Percentiles rank a stretch among this genome's conserved stretches.
phyloP scores from a whole-genome alignment of 2,888 invertebrate species.

The Chalcis sispes region DNA sequence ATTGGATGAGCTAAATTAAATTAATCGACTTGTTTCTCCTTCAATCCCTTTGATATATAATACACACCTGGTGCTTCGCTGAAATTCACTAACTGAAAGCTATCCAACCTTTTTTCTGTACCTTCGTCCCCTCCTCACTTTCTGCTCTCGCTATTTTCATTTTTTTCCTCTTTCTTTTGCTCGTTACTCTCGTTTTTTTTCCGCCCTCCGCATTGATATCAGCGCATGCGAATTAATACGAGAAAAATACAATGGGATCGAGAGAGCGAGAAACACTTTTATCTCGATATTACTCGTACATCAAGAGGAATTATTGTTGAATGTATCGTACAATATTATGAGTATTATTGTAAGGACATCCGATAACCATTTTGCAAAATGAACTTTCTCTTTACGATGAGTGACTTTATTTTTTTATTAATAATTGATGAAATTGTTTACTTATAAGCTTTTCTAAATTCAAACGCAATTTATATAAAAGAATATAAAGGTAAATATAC shows the following conservation, averaged over 20 bases:
- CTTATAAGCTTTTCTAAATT: too few relatives aligned
- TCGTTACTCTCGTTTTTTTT: not conserved
- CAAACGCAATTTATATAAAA: too few relatives aligned
- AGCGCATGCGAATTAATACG: conserved; percentile 1
- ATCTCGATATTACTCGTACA: not conserved
- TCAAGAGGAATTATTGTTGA: too few relatives aligned
- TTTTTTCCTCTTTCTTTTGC: not conserved
- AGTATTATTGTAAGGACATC: too few relatives aligned
- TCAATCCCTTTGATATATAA: conserved; percentile 47
- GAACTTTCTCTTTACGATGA: too few relatives aligned
- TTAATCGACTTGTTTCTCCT: conserved; percentile 49
- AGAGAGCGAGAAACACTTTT: not conserved
- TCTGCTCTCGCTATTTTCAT: not conserved
- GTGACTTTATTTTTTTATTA: too few relatives aligned
- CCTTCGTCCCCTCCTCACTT: not conserved
- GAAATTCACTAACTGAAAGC: conserved; percentile 32
- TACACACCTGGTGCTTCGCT: conserved; percentile 28
- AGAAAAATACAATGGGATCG: too few relatives aligned
- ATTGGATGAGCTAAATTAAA: conserved; percentile 48
- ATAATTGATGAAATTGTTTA: too few relatives aligned
- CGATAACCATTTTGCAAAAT: too few relatives aligned
- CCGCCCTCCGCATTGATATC: not conserved
- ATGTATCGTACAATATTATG: too few relatives aligned
- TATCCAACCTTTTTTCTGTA: too few relatives aligned
- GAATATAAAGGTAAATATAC: too few relatives aligned